Evolutionary conservation across 1,140 invertebrate genomes (phyloP), one percentile per base, ranked within the genome.

Genomic region (Brachionus koreanus): DNA sequence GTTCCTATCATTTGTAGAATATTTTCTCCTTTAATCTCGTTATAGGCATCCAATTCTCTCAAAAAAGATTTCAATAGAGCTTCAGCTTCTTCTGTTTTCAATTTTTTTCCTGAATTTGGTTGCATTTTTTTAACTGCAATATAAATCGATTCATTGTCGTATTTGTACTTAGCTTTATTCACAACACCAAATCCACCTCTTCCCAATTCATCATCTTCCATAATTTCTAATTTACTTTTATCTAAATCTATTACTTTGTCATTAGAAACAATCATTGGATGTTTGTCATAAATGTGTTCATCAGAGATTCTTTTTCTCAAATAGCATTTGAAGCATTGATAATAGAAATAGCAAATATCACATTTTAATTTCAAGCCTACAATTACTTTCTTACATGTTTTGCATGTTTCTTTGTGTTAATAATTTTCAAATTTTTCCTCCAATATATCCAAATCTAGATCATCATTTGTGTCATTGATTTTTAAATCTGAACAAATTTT

Each of bases 1-100:
- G 33, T 25, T 29, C 72, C 72, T 2, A 49, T 10, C 25, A 49
- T 75, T 75, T 49, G 19, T 4, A 52, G 10, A 29, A 75, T 33
- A 16, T 75, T 49, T 49, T 46, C 5, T n/a, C 43, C 16, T 13
- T 25, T 49, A 5, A 75, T 12, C 33, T 75, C 42, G 1, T 19
- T 13, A 49, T 75, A 29, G 2, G 72, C 42, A 13, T 46, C 72
- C 43, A 75, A 75, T 75, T 75, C 72, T 75, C 43, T 75, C 29
- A 12, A 16, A 75, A 16, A 75, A 52, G 7, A 49, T 49, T 1
- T 33, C 0, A 49, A 13, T 39, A 49, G 7, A 7, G 29, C 29
- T 3, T 2, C 3, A 2, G 1, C 1, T 29, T 1, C 29, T 2
- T 29, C 29, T 29, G 1, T 29, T 2, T 29, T 29, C 29, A 29